phyloP scores from a whole-genome alignment of 2,797 vertebrate species.

The Peromyscus attwateri region DNA sequence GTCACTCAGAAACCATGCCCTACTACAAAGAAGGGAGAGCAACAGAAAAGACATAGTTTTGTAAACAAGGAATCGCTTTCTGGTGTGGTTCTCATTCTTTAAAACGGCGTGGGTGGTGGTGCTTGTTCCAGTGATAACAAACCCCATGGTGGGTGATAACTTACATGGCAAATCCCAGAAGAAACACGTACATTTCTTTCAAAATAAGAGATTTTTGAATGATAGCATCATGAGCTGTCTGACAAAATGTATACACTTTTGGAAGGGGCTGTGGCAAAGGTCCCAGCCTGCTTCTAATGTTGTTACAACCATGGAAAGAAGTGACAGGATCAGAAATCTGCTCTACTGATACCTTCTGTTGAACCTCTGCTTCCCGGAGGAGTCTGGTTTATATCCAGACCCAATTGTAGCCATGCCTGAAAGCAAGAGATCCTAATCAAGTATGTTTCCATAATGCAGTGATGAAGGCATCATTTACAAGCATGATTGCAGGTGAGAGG shows the following conservation, averaged over 20 bases:
- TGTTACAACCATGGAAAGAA: not conserved
- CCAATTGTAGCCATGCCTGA: not conserved
- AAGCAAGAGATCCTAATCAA: not conserved
- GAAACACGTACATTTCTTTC: conserved; percentile 27
- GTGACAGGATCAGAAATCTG: conserved; percentile 42
- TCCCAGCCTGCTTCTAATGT: conserved; percentile 48
- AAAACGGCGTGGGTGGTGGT: accelerated
- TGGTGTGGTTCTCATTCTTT: not conserved
- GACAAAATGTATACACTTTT: conserved; percentile 12
- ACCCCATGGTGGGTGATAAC: not conserved
- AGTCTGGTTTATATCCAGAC: conserved; percentile 45
- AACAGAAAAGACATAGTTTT: not conserved
- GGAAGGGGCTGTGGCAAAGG: conserved; percentile 48
- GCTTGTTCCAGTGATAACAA: conserved; percentile 34
- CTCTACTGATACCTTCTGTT: not conserved
- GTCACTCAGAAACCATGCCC: not conserved
- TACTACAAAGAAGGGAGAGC: not conserved
- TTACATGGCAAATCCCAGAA: conserved; percentile 2
- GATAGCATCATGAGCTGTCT: conserved; percentile 9
- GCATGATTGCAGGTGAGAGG: not conserved
- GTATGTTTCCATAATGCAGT: not conserved
- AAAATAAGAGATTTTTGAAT: conserved; percentile 53
- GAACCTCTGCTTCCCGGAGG: conserved; percentile 31
- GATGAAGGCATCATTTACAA: not conserved
- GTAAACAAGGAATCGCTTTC: not conserved